Evolutionary conservation across 2,797 vertebrate species (phyloP), one percentile per base, ranked within the genome.

Genomic region (Australoheros facetus): DNA sequence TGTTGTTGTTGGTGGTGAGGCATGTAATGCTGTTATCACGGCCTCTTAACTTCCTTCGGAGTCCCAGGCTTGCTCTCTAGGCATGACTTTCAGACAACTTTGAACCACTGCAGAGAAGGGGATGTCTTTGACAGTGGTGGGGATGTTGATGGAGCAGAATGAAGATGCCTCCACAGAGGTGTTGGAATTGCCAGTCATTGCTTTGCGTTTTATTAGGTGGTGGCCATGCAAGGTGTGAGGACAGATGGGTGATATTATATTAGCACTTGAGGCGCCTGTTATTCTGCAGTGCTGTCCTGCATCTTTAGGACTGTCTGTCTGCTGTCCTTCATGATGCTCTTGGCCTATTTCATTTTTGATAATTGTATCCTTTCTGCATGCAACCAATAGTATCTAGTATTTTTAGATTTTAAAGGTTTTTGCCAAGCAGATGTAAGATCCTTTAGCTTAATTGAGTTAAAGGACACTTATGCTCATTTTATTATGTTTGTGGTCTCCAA

Each of bases 81-180:
- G 26, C 13, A 2, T 77, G 87, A 85, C 91, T 89, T 90, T 87
- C 77, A 87, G 73, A 88, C 78, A 83, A 81, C 87, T 85, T 91
- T 85, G 56, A 79, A 37, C 34, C 57, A 1, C 60, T 3, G 82
- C 17, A 16, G 6, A 45, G 69, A 74, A 57, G 30, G 4, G 8
- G 16, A 6, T 2, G 77, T 77, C 83, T 87, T 88, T 84, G 85
- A n/a, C 30, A 1, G 64, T 2, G 64, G 4, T 12, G 58, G 55
- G 75, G 58, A 28, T 77, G 77, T 71, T 55, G 57, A 58, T 26
- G 59, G 80, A 69, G 71, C 76, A 51, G 66, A 71, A 28, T 60
- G 37, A 72, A 6, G 71, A 79, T 21, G 77, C 71, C 30, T 48
- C 26, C 14, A 5, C 57, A 0, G 37, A 66, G 30, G 77, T 32